Evolutionary conservation across 2,113 vertebrate species (phyloP), one percentile per base, ranked within the genome.

Genomic region (Perca fluviatilis): DNA sequence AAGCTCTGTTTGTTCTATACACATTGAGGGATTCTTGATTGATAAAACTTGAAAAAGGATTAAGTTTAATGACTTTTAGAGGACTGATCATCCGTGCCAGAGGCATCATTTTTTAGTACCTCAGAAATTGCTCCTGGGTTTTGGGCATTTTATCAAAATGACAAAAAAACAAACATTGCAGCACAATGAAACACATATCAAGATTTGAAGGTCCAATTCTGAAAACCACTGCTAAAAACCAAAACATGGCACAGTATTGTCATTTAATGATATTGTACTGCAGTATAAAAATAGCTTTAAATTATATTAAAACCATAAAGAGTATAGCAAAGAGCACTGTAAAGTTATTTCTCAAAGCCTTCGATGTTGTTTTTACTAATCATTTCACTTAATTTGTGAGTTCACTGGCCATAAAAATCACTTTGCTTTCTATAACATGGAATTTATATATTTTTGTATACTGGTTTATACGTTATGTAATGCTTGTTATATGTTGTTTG

Each of bases 81-180:
- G 54, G 36, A 62, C 46, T 58, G 67, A 72, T 77, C 72, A 19
- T 21, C 23, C 2, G 50, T 67, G 57, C 64, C 71, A 74, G 70
- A 67, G 79, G 54, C 63, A 61, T 81, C 56, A 33, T 14, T 64
- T 76, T 56, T 63, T 63, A 27, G 40, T 63, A 27, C 6, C 56
- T 83, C 54, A 78, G 62, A 78, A 60, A 33, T 51, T 78, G 43
- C 57, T 76, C 25, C n/a, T 58, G 51, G 51, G 51, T 71, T 70
- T 71, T 50, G 57, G 36, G 62, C 47, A 49, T 70, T 79, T 65
- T 53, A 53, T 70, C 23, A 80, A 75, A 53, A 68, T 11, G 30
- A 33, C 30, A 57, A 16, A 18, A 58, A 62, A 57, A 16, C 11
- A 51, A 50, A 33, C 0, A 5, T 54, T 49, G 8, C 51, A 33